phyloP scores from a whole-genome alignment of 2,797 vertebrate genomes.

The Hydrophis major region DNA sequence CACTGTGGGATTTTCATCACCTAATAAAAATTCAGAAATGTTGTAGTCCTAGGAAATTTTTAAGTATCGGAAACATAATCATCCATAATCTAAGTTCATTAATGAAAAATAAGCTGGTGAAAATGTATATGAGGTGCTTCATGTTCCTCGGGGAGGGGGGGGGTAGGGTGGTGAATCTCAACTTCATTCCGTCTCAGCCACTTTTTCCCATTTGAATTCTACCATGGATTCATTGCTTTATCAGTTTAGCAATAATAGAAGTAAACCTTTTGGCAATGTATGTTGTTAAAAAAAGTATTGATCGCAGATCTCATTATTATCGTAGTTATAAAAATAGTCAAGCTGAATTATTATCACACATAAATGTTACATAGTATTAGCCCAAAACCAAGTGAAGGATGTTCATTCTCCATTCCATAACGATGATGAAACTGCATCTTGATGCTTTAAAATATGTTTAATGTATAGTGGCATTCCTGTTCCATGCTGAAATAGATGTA shows the following conservation, averaged over 20 bases:
- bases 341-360: neutral
- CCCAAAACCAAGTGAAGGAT: constrained; percentile 10
- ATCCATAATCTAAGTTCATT: neutral
- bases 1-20: neutral
- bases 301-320: neutral
- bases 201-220: neutral
- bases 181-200: neutral
- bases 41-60: neutral
- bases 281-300: neutral
- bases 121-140: neutral
- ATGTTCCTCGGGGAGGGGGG: neutral
- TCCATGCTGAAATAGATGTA: constrained; percentile 19
- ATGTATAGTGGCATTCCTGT: neutral
- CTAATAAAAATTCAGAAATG: neutral
- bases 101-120: neutral
- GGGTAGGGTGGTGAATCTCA: neutral
- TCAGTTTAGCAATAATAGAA: neutral
- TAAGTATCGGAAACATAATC: neutral
- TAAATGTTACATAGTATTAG: neutral
- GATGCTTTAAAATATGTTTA: constrained; percentile 9
- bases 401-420: neutral
- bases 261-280: neutral
- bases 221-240: neutral
- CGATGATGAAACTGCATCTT: neutral
- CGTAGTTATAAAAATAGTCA: constrained; percentile 3